These are phyloP conservation scores for Sepiola atlantica DNA, from an alignment of 2,888 invertebrate genomes.

Conservation along the genomic window DNA sequence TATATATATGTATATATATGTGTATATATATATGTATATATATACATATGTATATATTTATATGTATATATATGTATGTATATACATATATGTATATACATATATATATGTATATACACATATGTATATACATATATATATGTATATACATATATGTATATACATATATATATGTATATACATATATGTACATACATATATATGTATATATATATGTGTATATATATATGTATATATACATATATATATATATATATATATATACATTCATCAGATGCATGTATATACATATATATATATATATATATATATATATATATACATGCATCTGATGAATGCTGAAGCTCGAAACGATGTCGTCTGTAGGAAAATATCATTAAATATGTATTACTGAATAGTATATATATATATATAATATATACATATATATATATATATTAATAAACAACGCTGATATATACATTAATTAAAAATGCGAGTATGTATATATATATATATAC, in stretches of 20 bases:
- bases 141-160: not conserved
- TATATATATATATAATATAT: not conserved
- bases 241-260: not conserved
- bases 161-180: not conserved
- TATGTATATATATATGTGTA: not conserved
- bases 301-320: not conserved
- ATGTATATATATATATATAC: not conserved
- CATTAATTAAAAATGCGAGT: not conserved
- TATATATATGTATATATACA: too few relatives aligned
- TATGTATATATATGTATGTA: not conserved
- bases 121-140: not conserved
- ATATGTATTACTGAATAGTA: too few relatives aligned
- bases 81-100: not conserved
- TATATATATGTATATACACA: not conserved
- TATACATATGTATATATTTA: not conserved
- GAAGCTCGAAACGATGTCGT: too few relatives aligned
- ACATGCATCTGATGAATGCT: too few relatives aligned
- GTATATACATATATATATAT: not conserved
- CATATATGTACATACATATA: not conserved
- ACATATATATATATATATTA: not conserved
- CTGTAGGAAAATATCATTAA: too few relatives aligned
- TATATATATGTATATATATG: not conserved
- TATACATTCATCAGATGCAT: too few relatives aligned
- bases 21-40: not conserved
- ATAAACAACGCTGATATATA: too few relatives aligned